Evolutionary conservation across 2,888 invertebrate genomes (phyloP).

Genomic region (Icerya purchasi): DNA sequence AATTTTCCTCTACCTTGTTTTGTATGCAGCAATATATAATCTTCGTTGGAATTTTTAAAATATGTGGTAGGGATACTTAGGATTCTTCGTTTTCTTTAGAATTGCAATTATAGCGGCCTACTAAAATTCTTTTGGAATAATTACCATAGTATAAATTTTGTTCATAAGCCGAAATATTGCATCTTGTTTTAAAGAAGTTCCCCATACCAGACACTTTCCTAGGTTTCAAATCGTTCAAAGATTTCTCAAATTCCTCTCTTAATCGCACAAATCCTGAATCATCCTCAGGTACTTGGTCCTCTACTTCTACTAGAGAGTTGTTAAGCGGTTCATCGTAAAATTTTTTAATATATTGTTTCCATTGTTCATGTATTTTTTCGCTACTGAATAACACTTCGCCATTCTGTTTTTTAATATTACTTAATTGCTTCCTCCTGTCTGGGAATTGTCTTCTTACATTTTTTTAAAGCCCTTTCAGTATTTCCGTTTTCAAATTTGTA

Average conservation of each 20-base stretch:
- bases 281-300: not conserved
- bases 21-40: too few species aligned
- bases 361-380: not conserved
- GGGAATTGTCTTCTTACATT: not conserved
- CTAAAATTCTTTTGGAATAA: not conserved
- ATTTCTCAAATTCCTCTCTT: not conserved
- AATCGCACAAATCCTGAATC: not conserved
- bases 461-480: not conserved
- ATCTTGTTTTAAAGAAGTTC: not conserved
- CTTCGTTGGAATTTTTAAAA: too few species aligned
- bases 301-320: not conserved
- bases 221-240: not conserved
- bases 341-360: not conserved
- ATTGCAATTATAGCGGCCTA: not conserved
- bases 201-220: not conserved
- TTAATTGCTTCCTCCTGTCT: not conserved
- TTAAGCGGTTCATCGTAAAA: not conserved
- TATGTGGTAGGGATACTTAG: too few species aligned
- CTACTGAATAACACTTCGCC: not conserved
- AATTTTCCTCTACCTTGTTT: too few species aligned
- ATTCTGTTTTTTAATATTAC: not conserved
- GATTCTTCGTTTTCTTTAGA: not conserved
- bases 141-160: not conserved
- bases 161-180: not conserved
- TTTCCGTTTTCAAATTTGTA: not conserved